Percentiles rank a stretch among this genome's conserved stretches.
Conservation (phyloP, 64 coral and sea anemone species). For the Catalaphyllia jardinei region DNA sequence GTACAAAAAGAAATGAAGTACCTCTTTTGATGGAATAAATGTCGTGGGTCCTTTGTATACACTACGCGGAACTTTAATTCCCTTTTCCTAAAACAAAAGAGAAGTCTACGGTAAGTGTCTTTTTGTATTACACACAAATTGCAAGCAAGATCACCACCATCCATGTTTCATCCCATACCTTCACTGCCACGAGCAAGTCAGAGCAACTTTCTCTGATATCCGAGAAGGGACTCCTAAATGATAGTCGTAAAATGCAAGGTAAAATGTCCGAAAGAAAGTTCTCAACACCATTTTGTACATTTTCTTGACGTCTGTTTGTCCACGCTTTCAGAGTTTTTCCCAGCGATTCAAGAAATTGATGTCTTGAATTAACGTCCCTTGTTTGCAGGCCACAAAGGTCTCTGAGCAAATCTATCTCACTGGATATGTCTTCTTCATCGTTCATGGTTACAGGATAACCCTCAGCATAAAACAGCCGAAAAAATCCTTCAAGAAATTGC, state of each 20-base stretch:
- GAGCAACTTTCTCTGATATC: conserved; percentile 88
- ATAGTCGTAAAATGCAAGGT: conserved; percentile 88
- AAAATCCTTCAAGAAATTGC: conserved; percentile 28
- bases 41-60: conserved; percentile 77
- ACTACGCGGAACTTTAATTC: conserved; percentile 70
- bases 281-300: conserved; percentile 64
- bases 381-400: conserved; percentile 80
- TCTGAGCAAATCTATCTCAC: conserved; percentile 68
- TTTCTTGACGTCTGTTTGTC: conserved; percentile 55
- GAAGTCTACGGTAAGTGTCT: conserved; percentile 1
- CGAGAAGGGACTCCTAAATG: conserved; percentile 82
- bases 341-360: conserved; percentile 78
- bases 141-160: neutral
- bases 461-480: conserved; percentile 13
- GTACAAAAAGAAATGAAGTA: conserved; percentile 19
- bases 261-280: conserved; percentile 74
- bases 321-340: conserved; percentile 63
- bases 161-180: conserved; percentile 67
- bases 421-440: conserved; percentile 88
- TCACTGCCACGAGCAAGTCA: conserved; percentile 67
- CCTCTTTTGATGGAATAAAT: conserved; percentile 96
- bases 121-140: neutral
- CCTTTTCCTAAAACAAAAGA: conserved; percentile 66
- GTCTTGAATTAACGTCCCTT: conserved; percentile 70
- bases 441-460: conserved; percentile 76